These are phyloP conservation scores for Litoditis marina DNA, from an alignment of 2,888 invertebrate genomes.

Conservation along the genomic window DNA sequence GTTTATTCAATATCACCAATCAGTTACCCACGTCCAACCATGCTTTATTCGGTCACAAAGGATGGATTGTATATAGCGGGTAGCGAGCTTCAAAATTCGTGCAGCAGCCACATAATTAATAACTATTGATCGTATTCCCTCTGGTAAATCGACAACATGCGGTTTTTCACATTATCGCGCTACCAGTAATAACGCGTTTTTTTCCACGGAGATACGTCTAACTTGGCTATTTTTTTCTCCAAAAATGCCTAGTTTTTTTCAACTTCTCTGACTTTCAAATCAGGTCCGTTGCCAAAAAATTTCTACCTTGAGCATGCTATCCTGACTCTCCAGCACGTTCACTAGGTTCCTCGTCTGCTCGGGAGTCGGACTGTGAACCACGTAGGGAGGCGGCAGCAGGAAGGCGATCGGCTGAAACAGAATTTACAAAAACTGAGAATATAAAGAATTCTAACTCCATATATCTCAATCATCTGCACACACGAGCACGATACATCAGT, in stretches of 20 bases:
- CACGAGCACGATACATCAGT: too few species aligned
- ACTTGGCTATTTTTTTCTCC: not conserved
- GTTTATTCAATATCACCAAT: not conserved
- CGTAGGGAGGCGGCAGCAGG: constrained; percentile 35
- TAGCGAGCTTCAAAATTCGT: not conserved
- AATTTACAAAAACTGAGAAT: not conserved
- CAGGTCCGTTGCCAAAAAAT: too few species aligned
- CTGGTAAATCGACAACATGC: too few species aligned
- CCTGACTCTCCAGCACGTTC: constrained; percentile 33
- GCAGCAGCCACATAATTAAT: not conserved
- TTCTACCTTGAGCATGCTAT: constrained; percentile 24
- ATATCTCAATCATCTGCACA: too few species aligned
- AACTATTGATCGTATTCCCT: too few species aligned
- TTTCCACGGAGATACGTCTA: not conserved
- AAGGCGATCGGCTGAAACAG: constrained; percentile 40
- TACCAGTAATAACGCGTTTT: too few species aligned
- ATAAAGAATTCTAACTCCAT: too few species aligned
- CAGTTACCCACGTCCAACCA: too few species aligned
- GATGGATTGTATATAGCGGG: too few species aligned
- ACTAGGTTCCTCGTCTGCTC: constrained; percentile 39
- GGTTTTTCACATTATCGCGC: too few species aligned
- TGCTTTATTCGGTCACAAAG: too few species aligned
- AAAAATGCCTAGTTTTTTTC: not conserved
- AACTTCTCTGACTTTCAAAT: not conserved
- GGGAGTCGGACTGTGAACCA: constrained; percentile 33